Conservation (phyloP, 2,113 vertebrate species). For the Pithys albifrons region DNA sequence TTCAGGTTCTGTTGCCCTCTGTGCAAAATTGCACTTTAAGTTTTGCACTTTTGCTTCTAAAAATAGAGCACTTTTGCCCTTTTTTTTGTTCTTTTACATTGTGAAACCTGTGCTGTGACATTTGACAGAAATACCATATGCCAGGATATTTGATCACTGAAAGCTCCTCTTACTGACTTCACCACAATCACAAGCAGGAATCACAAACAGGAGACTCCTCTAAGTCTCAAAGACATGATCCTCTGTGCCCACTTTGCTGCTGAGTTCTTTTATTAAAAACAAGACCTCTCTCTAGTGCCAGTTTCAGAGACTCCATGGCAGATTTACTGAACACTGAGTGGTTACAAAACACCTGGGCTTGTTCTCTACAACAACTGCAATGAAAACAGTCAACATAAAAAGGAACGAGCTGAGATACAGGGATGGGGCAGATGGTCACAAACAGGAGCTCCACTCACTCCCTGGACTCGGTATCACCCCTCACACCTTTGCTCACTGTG, state of each 20-base stretch:
- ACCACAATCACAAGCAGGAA: constrained; percentile 44
- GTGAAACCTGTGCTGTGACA: constrained; percentile 63
- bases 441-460: neutral
- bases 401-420: neutral
- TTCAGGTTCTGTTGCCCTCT: neutral
- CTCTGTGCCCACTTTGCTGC: constrained; percentile 69
- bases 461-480: neutral
- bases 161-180: constrained; percentile 41
- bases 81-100: constrained; percentile 2
- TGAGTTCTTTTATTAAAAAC: constrained; percentile 62
- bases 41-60: constrained; percentile 36
- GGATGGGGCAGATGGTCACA: neutral
- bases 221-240: neutral
- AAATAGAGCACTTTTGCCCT: neutral
- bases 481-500: neutral
- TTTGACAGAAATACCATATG: constrained; percentile 20
- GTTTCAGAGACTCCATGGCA: constrained; percentile 1
- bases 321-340: neutral
- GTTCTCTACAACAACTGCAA: neutral
- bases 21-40: constrained; percentile 61
- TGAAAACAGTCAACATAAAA: neutral
- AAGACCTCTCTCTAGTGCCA: neutral
- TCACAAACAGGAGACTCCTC: neutral
- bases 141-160: constrained; percentile 36
- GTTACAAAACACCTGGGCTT: neutral